Base-by-base conservation (phyloP, 2,797 vertebrate species). In the Microctenopoma stevenorrisi region DNA sequence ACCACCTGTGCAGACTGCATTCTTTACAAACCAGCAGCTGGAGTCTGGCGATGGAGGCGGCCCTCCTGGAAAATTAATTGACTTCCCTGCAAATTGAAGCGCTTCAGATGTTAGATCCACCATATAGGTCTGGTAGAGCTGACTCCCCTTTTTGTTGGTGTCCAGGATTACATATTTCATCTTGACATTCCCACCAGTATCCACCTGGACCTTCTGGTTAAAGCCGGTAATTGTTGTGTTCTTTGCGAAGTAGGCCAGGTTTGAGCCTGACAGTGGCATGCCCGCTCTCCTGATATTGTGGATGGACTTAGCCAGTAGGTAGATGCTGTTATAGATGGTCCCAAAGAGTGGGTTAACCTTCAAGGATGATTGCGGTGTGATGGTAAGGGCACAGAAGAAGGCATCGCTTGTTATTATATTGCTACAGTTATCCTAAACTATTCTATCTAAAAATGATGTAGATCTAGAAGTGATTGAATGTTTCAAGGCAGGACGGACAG, bases 301-400 rank as follows among this genome's bases (percentile, higher is more conserved):
- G 73, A 97, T 93, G 76, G 95, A 94, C 86, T 93, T 94, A 50
- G 96, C 94, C 73, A 97, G 68, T 76, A 98, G 93, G 85, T 97
- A 98, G 78, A 99, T 83, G 69, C 95, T 93, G 82, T 97, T 96
- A 76, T 97, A 99, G 85, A 98, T 96, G 50, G 96, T 98, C 68
- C 96, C 97, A 92, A 98, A 98, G 18, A 98, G 90, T 0, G 95
- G 97, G 72, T 96, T 95, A 64, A 98, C 94, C 97, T 99, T 83
- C 48, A 82, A 74, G 14, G 35, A 3, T 3, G 10, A 40, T 37
- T 8, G 38, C 28, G 26, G 30, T 26, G 26, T 48, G 25, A 38
- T 25, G 61, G 42, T 26, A 3, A 9, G 22, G 33, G 18, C 9
- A 65, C 48, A 69, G 92, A 55, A 91, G 25, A 53, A 58, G 15